Conservation (phyloP, 2,888 invertebrate genomes). For the Steinernema hermaphroditum region DNA sequence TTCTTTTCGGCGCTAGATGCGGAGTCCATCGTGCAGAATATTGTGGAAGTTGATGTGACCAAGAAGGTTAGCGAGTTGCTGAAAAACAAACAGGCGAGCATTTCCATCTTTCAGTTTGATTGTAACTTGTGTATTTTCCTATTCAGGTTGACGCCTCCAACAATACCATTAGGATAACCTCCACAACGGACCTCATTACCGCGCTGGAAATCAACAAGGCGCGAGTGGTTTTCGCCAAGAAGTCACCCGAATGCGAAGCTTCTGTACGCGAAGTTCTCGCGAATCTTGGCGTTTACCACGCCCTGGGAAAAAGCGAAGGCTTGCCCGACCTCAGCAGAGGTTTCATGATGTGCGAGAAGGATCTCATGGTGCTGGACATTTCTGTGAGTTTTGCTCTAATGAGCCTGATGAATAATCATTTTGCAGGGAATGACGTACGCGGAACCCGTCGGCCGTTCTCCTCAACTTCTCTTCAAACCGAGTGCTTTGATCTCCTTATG, state of each 20-base stretch:
- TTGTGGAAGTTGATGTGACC: conserved; percentile 29
- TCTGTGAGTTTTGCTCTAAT: conserved; percentile 15
- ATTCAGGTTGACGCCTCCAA: neutral
- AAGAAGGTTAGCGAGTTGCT: conserved; percentile 28
- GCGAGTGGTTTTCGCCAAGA: neutral
- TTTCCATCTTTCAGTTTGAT: too few species aligned
- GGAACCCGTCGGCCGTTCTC: conserved; percentile 49
- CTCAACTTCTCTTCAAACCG: conserved; percentile 51
- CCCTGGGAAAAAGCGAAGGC: neutral
- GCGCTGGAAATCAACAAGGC: neutral
- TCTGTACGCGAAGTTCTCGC: conserved; percentile 8
- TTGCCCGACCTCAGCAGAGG: conserved; percentile 36
- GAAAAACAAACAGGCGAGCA: neutral
- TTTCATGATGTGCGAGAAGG: conserved; percentile 45
- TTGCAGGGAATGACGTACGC: conserved; percentile 44
- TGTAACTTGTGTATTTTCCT: too few species aligned
- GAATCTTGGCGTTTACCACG: conserved; percentile 10
- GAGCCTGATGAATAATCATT: neutral
- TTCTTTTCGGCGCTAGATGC: conserved; percentile 61
- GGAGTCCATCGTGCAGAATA: conserved; percentile 41
- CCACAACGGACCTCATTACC: neutral
- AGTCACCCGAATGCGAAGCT: conserved; percentile 9
- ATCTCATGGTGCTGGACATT: conserved; percentile 39
- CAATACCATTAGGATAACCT: neutral
- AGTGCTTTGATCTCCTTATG: neutral